Percentiles rank a stretch among this genome's conserved stretches.
Conservation (phyloP, 2,113 vertebrate species). For the Aphyosemion australe region DNA sequence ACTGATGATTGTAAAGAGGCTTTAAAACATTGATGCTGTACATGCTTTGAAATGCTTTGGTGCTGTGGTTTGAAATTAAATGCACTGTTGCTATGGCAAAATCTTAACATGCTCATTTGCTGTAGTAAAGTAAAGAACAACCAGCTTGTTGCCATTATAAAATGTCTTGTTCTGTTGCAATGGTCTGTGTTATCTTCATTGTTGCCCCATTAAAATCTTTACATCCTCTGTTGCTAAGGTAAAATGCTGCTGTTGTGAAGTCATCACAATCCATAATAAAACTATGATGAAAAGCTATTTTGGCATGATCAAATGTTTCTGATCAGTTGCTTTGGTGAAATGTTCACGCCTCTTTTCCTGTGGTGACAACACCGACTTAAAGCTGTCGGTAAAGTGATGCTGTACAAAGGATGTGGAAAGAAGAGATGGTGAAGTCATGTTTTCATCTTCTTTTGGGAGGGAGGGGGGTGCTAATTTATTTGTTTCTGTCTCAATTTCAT, state of each 20-base stretch:
- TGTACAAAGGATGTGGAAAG: slow-evolving; percentile 23
- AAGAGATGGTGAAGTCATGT: slow-evolving; percentile 36
- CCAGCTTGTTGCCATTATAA: slow-evolving; percentile 21
- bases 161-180: slow-evolving; percentile 31
- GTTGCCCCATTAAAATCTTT: slow-evolving; percentile 15
- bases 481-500: slow-evolving; percentile 46
- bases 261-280: slow-evolving; percentile 23
- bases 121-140: slow-evolving; percentile 18
- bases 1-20: slow-evolving; percentile 19
- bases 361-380: slow-evolving; percentile 28
- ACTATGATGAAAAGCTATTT: slow-evolving; percentile 16
- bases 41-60: slow-evolving; percentile 35
- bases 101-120: slow-evolving; percentile 32
- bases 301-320: slow-evolving; percentile 33
- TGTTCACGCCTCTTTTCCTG: slow-evolving; percentile 18
- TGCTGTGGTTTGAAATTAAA: slow-evolving; percentile 49
- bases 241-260: slow-evolving; percentile 27
- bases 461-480: slow-evolving; percentile 16
- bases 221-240: slow-evolving; percentile 29
- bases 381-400: slow-evolving; percentile 35
- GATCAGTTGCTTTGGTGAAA: slow-evolving; percentile 26
- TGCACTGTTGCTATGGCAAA: slow-evolving; percentile 33
- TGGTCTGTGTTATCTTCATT: slow-evolving; percentile 1
- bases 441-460: slow-evolving; percentile 50
- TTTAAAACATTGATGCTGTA: slow-evolving; percentile 27